Conservation (phyloP, 2,113 vertebrate species). For the Dicrurus megarhynchus region DNA sequence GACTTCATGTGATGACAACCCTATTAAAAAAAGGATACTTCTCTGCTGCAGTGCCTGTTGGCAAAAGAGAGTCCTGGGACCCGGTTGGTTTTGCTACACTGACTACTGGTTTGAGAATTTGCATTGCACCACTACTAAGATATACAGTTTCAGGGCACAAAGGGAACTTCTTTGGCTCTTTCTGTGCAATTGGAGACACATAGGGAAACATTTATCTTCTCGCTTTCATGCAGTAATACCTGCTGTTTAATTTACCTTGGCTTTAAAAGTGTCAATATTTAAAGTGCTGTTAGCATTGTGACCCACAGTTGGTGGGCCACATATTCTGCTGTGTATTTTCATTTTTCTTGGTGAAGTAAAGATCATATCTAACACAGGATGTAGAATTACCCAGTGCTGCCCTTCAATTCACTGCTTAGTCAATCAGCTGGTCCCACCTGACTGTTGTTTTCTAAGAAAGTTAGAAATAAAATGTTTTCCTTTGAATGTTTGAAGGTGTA, state of each 20-base stretch:
- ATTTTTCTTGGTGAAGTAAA: not conserved
- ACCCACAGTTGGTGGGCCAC: not conserved
- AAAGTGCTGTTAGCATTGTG: not conserved
- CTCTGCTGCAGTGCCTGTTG: not conserved
- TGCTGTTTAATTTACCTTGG: not conserved
- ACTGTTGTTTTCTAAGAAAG: not conserved
- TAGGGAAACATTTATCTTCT: not conserved
- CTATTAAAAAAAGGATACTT: not conserved
- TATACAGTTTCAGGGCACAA: not conserved
- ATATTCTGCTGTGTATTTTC: not conserved
- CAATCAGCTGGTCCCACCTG: not conserved
- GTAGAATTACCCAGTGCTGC: not conserved
- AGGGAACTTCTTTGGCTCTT: not conserved
- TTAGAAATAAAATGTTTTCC: not conserved
- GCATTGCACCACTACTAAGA: not conserved
- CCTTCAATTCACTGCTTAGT: not conserved
- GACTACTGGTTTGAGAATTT: not conserved
- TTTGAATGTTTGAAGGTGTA: not conserved
- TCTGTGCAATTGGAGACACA: not conserved
- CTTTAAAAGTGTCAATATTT: not conserved
- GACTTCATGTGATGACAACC: not conserved
- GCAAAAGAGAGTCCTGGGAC: not conserved
- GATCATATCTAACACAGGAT: not conserved
- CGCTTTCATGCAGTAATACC: not conserved
- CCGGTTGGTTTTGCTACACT: accelerated